A percentile compares a stretch with the other conserved stretches of the same genome.
phyloP scores from a whole-genome alignment of 2,113 vertebrate genomes.

The Protobothrops mucrosquamatus region DNA sequence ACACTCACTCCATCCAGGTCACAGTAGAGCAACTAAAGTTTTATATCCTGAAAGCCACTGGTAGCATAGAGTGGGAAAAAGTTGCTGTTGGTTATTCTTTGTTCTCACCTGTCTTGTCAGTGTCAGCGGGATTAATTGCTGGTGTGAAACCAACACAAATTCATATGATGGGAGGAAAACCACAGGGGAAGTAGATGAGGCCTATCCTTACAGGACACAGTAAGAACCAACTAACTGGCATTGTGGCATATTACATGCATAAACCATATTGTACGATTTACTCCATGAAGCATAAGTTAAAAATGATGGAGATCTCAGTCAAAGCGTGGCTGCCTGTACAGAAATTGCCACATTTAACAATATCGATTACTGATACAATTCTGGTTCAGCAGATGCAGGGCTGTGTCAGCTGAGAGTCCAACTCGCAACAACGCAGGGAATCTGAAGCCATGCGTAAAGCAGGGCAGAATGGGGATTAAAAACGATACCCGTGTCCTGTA shows the following conservation, averaged over 20 bases:
- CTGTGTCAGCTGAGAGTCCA: not conserved
- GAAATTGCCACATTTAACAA: not conserved
- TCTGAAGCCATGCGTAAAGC: too few species aligned
- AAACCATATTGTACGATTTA: not conserved
- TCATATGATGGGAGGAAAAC: not conserved
- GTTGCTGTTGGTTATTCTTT: not conserved
- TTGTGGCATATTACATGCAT: not conserved
- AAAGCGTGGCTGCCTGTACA: not conserved
- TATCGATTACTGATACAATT: not conserved
- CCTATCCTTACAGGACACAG: not conserved
- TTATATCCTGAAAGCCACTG: not conserved
- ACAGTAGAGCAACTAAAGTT: not conserved
- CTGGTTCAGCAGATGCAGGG: not conserved
- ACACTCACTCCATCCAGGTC: not conserved
- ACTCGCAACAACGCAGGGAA: not conserved
- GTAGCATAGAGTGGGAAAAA: not conserved
- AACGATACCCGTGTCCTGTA: too few species aligned
- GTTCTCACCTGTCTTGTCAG: not conserved
- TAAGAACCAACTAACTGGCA: not conserved
- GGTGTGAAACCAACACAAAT: not conserved
- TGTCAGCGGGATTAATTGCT: not conserved
- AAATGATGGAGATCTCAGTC: not conserved
- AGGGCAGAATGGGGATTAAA: too few species aligned
- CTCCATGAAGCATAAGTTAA: not conserved
- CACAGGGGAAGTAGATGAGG: not conserved